Base-by-base conservation (phyloP, 2,113 vertebrate genomes). In the Collichthys lucidus region DNA sequence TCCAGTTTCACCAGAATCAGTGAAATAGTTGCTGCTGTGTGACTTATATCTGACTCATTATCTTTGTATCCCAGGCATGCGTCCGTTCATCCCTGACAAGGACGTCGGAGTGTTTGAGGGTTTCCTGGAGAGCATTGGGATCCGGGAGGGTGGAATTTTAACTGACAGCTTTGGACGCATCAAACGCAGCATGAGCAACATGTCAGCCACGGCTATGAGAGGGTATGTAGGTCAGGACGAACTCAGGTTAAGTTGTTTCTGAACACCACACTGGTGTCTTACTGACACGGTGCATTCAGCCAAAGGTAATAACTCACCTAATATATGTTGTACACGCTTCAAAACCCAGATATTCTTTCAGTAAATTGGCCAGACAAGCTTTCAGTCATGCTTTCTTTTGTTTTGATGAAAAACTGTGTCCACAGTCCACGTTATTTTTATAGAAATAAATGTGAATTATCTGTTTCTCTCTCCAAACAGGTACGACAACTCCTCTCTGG, bases 121-220 rank as follows among this genome's bases (percentile, higher is more conserved):
- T 42, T 99, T 99, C 90, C 92, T 99, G 88, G 98, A 98, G 88
- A 97, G 95, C 80, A 96, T 99, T 0, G 98, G 98, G 15, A 98
- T 99, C 86, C 95, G 97, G 0, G 97, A 99, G 78, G 98, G 98
- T 0, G 98, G 98, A 56, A 99, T 99, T 89, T 92, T 99, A 89
- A 99, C 98, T 0, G 98, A 99, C 95, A 99, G 98, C 92, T 99
- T 99, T 0, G 98, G 98, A 60, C 96, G 98, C 64, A 99, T 99
- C 94, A 99, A 99, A 89, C 96, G 97, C 80, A 99, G 97, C 94
- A 98, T 98, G 98, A 98, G 97, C 94, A 97, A 88, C 93, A 97
- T 94, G 0, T 97, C 97, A 0, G 97, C 97, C 2, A 96, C 97
- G 0, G 98, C 97, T 0, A 95, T 98, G 89, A 96, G 97, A 90